Conservation (phyloP, 1,140 invertebrate genomes). For the Calosoma granatense region DNA sequence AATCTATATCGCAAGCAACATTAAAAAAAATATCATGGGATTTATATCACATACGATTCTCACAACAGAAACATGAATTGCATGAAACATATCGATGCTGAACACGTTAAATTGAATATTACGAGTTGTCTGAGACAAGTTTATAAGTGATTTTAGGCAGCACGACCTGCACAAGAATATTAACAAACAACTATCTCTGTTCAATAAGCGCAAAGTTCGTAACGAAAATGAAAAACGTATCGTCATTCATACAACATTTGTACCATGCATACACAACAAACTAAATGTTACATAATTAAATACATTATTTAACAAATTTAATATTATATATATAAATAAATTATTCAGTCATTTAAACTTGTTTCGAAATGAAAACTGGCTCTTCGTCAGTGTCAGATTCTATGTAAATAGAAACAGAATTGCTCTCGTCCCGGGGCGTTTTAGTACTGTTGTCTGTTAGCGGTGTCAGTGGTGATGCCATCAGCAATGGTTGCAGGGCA, state of each 20-base stretch:
- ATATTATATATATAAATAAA: background rate
- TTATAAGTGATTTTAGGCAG: conserved; percentile 6
- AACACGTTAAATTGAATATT: background rate
- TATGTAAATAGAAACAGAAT: conserved; percentile 12
- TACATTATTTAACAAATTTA: background rate
- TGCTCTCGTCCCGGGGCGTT: background rate
- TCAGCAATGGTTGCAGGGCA: conserved; percentile 60
- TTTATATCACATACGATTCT: conserved; percentile 6
- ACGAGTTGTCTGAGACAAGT: background rate
- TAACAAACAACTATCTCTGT: background rate
- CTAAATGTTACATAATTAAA: background rate
- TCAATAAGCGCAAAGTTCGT: background rate
- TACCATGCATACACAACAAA: background rate
- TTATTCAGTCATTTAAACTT: conserved; percentile 6
- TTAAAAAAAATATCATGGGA: conserved; percentile 8
- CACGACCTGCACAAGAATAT: background rate
- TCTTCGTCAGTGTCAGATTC: conserved; percentile 10
- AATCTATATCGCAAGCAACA: conserved; percentile 7
- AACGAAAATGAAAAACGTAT: background rate
- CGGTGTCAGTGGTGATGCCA: conserved; percentile 18
- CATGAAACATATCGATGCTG: background rate
- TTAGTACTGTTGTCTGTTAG: background rate
- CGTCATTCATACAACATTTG: background rate
- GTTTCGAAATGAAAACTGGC: background rate
- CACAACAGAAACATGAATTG: background rate